A percentile compares a stretch with the other conserved stretches of the same genome.
These are phyloP conservation scores for Pycnonotus jocosus DNA, from an alignment of 2,113 vertebrate genomes.

Conservation along the genomic window DNA sequence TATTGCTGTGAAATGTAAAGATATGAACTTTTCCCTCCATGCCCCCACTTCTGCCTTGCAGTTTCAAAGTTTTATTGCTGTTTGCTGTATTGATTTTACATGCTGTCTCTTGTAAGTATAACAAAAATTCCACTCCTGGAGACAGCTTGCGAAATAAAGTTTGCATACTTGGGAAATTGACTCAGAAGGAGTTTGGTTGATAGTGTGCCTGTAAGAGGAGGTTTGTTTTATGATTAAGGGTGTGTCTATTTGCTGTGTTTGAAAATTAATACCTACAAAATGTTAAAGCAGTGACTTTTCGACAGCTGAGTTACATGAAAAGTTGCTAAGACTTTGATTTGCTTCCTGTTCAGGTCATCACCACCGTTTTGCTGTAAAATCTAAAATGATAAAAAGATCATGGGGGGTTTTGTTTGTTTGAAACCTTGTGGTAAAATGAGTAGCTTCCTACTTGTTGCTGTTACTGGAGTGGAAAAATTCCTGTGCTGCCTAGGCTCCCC, in stretches of 20 bases:
- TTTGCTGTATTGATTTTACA: constrained; percentile 12
- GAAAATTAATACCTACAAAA: constrained; percentile 3
- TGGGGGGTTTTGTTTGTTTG: not conserved
- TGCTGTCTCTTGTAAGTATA: not conserved
- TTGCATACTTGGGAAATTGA: not conserved
- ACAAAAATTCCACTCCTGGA: not conserved
- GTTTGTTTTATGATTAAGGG: constrained; percentile 18
- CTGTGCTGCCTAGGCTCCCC: not conserved
- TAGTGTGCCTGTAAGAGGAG: not conserved
- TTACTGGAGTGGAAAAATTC: not conserved
- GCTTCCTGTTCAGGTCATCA: not conserved
- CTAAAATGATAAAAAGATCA: not conserved
- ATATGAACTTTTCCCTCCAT: not conserved
- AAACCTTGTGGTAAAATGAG: not conserved
- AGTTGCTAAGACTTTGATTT: not conserved
- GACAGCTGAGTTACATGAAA: not conserved
- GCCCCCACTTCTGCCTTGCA: not conserved
- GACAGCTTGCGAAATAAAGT: constrained; percentile 15
- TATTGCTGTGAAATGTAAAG: not conserved
- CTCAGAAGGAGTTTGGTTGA: not conserved
- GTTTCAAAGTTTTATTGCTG: not conserved
- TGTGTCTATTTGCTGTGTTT: constrained; percentile 3
- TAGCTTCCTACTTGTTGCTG: not conserved
- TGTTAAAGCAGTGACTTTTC: not conserved
- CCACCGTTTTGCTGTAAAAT: accelerated